A percentile compares a stretch with the other conserved stretches of the same genome.
Evolutionary conservation across 2,888 invertebrate genomes (phyloP).

Genomic region (Melanchra persicariae): DNA sequence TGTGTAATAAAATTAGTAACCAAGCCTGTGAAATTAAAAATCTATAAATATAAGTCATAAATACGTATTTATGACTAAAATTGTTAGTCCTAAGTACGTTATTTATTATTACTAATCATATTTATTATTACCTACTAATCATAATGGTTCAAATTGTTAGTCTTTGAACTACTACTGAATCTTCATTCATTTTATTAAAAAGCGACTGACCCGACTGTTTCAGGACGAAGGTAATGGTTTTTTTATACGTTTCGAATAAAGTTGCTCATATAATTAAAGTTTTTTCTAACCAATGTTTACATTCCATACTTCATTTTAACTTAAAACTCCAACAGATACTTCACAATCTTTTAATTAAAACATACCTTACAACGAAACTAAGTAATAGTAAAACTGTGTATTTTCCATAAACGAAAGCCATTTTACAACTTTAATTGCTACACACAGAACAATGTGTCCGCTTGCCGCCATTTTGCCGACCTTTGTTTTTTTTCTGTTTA

Average conservation of each 20-base stretch:
- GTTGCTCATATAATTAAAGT: not conserved
- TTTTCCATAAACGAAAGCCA: conserved; percentile 33
- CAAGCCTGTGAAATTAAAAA: too few relatives aligned
- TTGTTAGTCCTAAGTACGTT: too few relatives aligned
- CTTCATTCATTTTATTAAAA: too few relatives aligned
- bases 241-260: not conserved
- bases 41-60: too few relatives aligned
- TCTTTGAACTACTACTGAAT: too few relatives aligned
- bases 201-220: too few relatives aligned
- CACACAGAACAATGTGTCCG: conserved; percentile 44
- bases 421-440: conserved; percentile 62
- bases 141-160: too few relatives aligned
- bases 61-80: too few relatives aligned
- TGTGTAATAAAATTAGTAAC: too few relatives aligned
- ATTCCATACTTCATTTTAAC: not conserved
- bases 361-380: not conserved
- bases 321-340: not conserved
- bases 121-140: too few relatives aligned
- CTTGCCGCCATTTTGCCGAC: conserved; percentile 53
- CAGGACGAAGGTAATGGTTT: too few relatives aligned
- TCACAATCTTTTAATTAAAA: conserved; percentile 12
- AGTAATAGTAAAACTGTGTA: conserved; percentile 26
- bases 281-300: not conserved
- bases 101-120: too few relatives aligned
- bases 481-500: conserved; percentile 62